phyloP scores from a whole-genome alignment of 2,113 vertebrate species.

The Stegostoma tigrinum region DNA sequence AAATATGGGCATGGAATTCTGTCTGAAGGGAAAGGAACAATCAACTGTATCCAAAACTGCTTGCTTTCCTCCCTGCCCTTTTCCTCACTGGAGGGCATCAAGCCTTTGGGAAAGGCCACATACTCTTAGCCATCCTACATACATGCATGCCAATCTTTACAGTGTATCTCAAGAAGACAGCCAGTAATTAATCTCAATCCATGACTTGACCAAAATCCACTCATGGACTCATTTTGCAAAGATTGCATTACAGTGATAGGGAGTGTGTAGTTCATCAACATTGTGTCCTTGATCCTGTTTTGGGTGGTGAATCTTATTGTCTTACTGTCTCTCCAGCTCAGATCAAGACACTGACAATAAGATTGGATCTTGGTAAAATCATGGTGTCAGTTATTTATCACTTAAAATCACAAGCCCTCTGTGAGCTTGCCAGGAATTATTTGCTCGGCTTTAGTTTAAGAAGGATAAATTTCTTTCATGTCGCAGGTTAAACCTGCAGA shows the following conservation, averaged over 20 bases:
- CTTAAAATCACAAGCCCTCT: neutral
- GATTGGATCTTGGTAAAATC: neutral
- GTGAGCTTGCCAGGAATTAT: neutral
- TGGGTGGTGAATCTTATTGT: neutral
- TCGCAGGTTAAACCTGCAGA: neutral
- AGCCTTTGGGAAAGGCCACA: neutral
- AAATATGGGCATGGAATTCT: conserved; percentile 61
- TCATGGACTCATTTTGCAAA: neutral
- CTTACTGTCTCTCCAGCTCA: neutral
- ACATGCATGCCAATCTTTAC: neutral
- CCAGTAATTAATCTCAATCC: neutral
- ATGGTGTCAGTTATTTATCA: neutral
- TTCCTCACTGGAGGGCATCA: neutral
- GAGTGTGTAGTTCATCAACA: neutral
- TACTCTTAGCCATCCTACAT: neutral
- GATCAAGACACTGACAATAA: neutral
- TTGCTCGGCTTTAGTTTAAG: neutral
- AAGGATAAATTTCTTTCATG: neutral
- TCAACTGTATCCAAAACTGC: conserved; percentile 38
- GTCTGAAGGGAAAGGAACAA: conserved; percentile 54
- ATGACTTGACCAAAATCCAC: neutral
- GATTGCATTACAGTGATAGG: neutral
- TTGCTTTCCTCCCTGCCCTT: neutral
- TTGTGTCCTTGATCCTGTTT: neutral
- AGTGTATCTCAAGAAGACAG: neutral